Conservation (phyloP, 2,888 invertebrate genomes). For the Acanthococcus lagerstroemiae region DNA sequence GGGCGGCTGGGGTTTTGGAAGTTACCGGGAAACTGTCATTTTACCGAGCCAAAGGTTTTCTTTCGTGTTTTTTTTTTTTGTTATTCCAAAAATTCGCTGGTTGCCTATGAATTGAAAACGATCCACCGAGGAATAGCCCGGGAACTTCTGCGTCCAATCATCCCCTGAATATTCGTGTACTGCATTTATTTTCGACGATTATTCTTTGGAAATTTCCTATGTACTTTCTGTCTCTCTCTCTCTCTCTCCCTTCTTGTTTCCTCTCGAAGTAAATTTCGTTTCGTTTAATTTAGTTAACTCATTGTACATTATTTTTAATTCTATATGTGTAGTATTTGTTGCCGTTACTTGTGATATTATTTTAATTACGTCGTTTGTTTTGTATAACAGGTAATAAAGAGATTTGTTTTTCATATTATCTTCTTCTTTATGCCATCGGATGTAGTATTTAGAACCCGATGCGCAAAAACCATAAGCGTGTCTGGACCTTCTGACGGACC, state of each 20-base stretch:
- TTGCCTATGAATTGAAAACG: too few species aligned
- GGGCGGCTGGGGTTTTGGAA: too few species aligned
- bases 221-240: background rate
- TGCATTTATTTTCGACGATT: too few species aligned
- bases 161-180: too few species aligned
- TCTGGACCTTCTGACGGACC: too few species aligned
- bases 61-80: background rate
- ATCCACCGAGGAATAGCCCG: too few species aligned
- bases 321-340: constrained; percentile 13
- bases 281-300: background rate
- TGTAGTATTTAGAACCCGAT: too few species aligned
- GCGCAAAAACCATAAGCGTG: too few species aligned
- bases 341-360: constrained; percentile 26
- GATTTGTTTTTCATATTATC: constrained; percentile 9
- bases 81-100: too few species aligned
- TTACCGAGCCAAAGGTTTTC: too few species aligned
- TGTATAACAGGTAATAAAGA: constrained; percentile 18
- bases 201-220: background rate
- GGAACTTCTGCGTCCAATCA: too few species aligned
- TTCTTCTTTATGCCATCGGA: background rate
- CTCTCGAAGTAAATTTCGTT: background rate
- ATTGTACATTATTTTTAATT: constrained; percentile 4
- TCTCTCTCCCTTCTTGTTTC: background rate
- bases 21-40: too few species aligned
- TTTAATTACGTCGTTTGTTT: constrained; percentile 24